Evolutionary conservation across 1,140 invertebrate species (phyloP).

Genomic region (Eriosoma lanigerum): DNA sequence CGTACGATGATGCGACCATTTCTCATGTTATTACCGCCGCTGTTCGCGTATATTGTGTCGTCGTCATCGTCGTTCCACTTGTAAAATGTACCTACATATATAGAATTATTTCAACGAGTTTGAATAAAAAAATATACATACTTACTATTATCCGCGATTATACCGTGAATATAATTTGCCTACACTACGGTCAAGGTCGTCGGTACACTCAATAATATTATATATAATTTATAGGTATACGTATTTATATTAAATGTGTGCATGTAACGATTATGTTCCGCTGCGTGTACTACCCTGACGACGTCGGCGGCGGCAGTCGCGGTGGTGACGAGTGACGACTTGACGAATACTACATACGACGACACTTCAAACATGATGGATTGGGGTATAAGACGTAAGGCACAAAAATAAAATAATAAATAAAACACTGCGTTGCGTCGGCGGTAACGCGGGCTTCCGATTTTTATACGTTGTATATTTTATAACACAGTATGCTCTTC

Average conservation of each 20-base stretch:
- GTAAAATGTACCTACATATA: too few relatives aligned
- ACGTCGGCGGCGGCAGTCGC: neutral
- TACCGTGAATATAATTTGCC: too few relatives aligned
- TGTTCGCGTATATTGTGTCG: neutral
- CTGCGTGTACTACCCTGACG: conserved; percentile 11
- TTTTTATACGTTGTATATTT: too few relatives aligned
- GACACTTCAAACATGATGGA: conserved; percentile 55
- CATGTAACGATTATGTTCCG: neutral
- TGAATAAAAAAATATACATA: too few relatives aligned
- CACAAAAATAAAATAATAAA: too few relatives aligned
- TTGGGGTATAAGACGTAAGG: conserved; percentile 56
- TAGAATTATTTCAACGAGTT: too few relatives aligned
- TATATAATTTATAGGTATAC: too few relatives aligned
- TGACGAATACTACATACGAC: neutral
- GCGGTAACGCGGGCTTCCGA: neutral
- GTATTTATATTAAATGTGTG: neutral
- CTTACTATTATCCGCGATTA: too few relatives aligned
- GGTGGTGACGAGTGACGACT: conserved; percentile 5
- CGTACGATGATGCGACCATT: too few relatives aligned
- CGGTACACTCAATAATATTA: too few relatives aligned
- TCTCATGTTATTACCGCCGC: too few relatives aligned
- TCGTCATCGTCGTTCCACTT: neutral
- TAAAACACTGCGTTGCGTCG: neutral
- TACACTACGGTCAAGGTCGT: neutral
- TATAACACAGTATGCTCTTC: too few relatives aligned